Evolutionary conservation across 2,888 invertebrate species (phyloP), one percentile per base, ranked within the genome.

Genomic region (Aspidiotus rigidus): DNA sequence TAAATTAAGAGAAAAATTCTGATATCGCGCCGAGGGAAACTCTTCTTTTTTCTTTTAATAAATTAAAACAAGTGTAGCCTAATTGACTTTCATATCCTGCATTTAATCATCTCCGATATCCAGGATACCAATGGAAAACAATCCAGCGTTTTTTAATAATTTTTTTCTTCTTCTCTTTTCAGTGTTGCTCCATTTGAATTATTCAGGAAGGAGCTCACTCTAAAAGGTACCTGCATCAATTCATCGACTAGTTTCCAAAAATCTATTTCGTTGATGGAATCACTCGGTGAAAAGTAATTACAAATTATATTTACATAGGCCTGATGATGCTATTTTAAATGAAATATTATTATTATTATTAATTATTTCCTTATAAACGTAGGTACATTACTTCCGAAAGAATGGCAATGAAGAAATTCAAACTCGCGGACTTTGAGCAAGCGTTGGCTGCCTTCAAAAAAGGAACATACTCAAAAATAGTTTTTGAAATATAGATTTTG

Each of bases 231-330:
- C 1, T 84, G 85, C 0, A 84, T 84, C 73, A 84, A 87, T 69
- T 88, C 88, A 75, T 86, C 86, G 0, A 86, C 81, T 75, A 82
- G 83, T 17, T 87, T 87, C 77, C 82, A 83, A 0, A 86, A 83
- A 74, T 84, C 86, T 0, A 76, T 88, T 9, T 81, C 82, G 0
- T 78, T 86, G 73, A 76, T 87, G 1, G 82, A 82, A 72, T 83
- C 86, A 2, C 83, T 88, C 83, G 83, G 85, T 0, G 79, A 79
- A 73, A 81, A 81, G 83, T 83, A 74, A 74, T 70, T 64, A 28
- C 5, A 5, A 17, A 17, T 15, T 3, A 17, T 17, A 28, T 57
- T n/a, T 57, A 28, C 28, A 28, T 28, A 28, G 2, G 28, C 28
- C 5, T 28, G 28, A 28, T 28, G 28, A 28, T 28, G 28, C 28